Evolutionary conservation across 1,140 invertebrate genomes (phyloP).

Genomic region (Scaptomyza montana): DNA sequence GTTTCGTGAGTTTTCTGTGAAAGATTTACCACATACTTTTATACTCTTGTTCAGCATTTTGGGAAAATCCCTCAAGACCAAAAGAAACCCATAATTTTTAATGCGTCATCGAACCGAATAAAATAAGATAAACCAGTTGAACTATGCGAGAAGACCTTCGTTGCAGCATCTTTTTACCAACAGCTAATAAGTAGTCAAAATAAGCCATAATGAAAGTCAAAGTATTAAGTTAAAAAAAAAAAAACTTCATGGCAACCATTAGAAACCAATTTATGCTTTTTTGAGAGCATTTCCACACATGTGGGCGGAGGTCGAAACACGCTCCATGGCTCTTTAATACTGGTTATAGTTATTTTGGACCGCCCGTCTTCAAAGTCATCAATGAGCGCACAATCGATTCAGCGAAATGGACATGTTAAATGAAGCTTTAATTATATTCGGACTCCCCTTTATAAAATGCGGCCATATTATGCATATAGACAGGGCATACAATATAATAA

Average conservation of each 20-base stretch:
- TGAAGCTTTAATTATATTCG: slow-evolving; percentile 14
- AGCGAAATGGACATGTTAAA: slow-evolving; percentile 28
- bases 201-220: slow-evolving; percentile 49
- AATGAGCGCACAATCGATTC: slow-evolving; percentile 22
- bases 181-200: slow-evolving; percentile 35
- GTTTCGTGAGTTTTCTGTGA: neutral
- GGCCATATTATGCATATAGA: neutral
- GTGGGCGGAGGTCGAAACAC: slow-evolving; percentile 32
- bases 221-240: neutral
- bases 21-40: neutral
- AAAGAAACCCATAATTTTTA: slow-evolving; percentile 12
- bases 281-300: slow-evolving; percentile 23
- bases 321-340: slow-evolving; percentile 4
- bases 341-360: slow-evolving; percentile 5
- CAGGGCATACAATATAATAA: neutral
- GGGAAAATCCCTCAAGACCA: slow-evolving; percentile 53
- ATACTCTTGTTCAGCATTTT: slow-evolving; percentile 13
- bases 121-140: slow-evolving; percentile 25
- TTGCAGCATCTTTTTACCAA: slow-evolving; percentile 54
- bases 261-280: slow-evolving; percentile 15
- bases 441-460: too few species aligned
- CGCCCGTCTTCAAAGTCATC: slow-evolving; percentile 17
- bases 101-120: slow-evolving; percentile 35
- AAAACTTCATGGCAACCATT: slow-evolving; percentile 17
- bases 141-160: slow-evolving; percentile 55